These are phyloP conservation scores for Lutjanus campechanus DNA, from an alignment of 2,797 vertebrate species.

Conservation along the genomic window DNA sequence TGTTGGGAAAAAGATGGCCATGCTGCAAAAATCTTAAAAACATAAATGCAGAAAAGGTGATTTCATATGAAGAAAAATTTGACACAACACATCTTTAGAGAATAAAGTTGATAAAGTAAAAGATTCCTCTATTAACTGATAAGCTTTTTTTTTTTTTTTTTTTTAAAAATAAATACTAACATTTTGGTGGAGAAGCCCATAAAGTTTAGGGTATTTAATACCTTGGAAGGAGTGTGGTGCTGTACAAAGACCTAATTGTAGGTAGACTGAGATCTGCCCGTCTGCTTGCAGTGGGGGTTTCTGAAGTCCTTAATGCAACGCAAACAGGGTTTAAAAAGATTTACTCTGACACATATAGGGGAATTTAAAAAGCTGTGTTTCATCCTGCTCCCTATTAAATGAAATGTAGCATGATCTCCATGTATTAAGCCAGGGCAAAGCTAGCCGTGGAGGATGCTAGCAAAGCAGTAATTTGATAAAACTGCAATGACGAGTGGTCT, in stretches of 20 bases:
- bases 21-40: conserved; percentile 9
- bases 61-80: conserved; percentile 51
- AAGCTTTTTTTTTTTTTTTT: too few relatives aligned
- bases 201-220: conserved; percentile 76
- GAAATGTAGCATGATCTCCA: conserved; percentile 63
- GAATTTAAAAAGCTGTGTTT: conserved; percentile 81
- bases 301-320: conserved; percentile 81
- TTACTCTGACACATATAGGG: conserved; percentile 79
- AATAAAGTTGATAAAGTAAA: conserved; percentile 29
- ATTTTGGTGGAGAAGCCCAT: conserved; percentile 50
- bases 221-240: conserved; percentile 58
- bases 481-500: conserved; percentile 50
- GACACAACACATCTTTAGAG: conserved; percentile 33
- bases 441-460: conserved; percentile 41
- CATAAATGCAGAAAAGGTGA: conserved; percentile 62
- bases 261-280: conserved; percentile 65
- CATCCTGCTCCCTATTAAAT: conserved; percentile 68
- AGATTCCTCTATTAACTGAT: conserved; percentile 57
- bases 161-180: conserved; percentile 70
- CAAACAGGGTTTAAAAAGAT: conserved; percentile 84
- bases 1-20: conserved; percentile 32
- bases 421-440: conserved; percentile 42
- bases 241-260: conserved; percentile 84
- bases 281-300: conserved; percentile 68
- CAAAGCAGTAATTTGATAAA: conserved; percentile 77